These are phyloP conservation scores for Manis pentadactyla DNA, from an alignment of 2,797 vertebrate genomes.

Conservation along the genomic window DNA sequence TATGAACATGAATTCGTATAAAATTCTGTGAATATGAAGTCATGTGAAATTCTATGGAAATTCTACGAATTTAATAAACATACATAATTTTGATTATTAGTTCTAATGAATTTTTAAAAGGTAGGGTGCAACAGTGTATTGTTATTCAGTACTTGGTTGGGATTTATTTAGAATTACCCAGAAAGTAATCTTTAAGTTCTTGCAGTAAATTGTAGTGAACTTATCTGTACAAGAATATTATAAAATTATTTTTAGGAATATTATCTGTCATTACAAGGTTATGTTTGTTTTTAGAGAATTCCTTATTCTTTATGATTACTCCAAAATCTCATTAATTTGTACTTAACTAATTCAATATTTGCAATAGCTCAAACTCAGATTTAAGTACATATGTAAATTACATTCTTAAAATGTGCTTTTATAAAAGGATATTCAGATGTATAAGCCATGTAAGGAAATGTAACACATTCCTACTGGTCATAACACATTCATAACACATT, in stretches of 20 bases:
- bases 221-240: neutral
- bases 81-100: neutral
- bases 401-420: neutral
- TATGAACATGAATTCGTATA: too few species aligned
- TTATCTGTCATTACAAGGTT: neutral
- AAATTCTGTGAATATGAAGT: neutral
- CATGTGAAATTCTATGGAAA: neutral
- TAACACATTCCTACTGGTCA: neutral
- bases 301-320: neutral
- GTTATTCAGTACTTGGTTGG: neutral
- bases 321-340: neutral
- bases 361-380: neutral
- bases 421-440: neutral
- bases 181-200: neutral
- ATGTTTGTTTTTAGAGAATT: neutral
- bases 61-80: too few species aligned
- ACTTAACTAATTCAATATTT: neutral
- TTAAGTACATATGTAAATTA: neutral
- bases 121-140: neutral
- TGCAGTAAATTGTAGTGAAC: neutral
- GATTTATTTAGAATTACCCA: neutral
- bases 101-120: neutral
- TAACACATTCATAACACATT: too few species aligned
- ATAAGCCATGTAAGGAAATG: neutral
- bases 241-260: neutral